Conservation (phyloP, 2,797 vertebrate genomes). For the Etheostoma nigrum region DNA sequence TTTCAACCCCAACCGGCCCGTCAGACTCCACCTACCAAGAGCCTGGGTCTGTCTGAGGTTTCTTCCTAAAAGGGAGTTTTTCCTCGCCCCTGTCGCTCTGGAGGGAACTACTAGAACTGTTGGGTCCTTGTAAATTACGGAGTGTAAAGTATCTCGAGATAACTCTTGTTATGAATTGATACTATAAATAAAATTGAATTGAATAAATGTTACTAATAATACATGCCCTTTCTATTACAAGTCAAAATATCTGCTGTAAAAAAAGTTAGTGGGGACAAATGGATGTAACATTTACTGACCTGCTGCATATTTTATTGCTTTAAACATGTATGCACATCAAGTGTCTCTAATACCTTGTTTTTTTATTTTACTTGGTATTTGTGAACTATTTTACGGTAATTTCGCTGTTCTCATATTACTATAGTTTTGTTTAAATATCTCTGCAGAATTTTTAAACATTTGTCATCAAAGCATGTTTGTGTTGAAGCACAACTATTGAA, state of each 20-base stretch:
- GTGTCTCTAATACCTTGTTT: neutral
- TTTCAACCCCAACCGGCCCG: too few relatives aligned
- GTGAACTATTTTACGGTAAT: neutral
- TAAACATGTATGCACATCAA: neutral
- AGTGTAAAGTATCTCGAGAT: too few relatives aligned
- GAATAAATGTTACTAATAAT: conserved; percentile 4
- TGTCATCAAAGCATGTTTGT: neutral
- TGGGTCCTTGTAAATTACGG: too few relatives aligned
- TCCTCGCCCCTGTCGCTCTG: too few relatives aligned
- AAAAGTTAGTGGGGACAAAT: conserved; percentile 14
- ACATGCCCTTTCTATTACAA: conserved; percentile 4
- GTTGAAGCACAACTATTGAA: neutral
- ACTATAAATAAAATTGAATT: too few relatives aligned
- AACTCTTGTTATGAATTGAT: too few relatives aligned
- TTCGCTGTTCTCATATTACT: neutral
- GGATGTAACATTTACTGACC: conserved; percentile 2
- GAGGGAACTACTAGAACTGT: too few relatives aligned
- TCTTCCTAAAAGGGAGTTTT: too few relatives aligned
- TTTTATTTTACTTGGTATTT: neutral
- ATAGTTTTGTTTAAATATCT: neutral
- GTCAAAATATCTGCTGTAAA: conserved; percentile 2
- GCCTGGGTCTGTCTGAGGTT: too few relatives aligned
- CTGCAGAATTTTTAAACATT: neutral
- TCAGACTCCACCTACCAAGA: too few relatives aligned
- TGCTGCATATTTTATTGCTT: conserved; percentile 6